phyloP scores from a whole-genome alignment of 2,888 invertebrate genomes.

The Lepidocyrtoides sp. region DNA sequence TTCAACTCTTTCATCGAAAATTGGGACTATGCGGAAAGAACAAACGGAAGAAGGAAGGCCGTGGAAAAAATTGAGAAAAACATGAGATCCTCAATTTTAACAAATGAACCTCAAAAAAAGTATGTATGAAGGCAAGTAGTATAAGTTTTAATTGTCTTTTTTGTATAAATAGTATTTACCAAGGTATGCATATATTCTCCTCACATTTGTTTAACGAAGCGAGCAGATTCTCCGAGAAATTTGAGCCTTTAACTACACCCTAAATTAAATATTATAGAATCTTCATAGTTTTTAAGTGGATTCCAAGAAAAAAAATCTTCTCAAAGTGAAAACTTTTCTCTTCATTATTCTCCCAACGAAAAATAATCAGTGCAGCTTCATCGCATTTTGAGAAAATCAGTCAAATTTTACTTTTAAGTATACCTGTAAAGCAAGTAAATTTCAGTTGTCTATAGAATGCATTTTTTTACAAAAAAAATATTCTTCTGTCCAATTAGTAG shows the following conservation, averaged over 20 bases:
- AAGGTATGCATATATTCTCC: too few species aligned
- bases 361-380: not conserved
- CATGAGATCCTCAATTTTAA: constrained; percentile 7
- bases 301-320: not conserved
- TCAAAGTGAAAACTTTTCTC: not conserved
- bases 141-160: not conserved
- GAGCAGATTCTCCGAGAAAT: constrained; percentile 2
- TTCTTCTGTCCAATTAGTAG: too few species aligned
- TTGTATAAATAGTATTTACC: not conserved
- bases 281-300: constrained; percentile 17
- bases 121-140: not conserved
- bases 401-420: not conserved
- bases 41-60: not conserved
- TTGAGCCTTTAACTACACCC: not conserved
- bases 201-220: not conserved
- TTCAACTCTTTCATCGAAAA: constrained; percentile 11
- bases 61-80: not conserved
- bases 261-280: constrained; percentile 4
- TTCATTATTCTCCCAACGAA: not conserved
- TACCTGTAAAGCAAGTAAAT: not conserved
- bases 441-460: not conserved
- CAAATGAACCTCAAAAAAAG: constrained; percentile 4
- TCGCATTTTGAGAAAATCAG: not conserved
- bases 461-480: not conserved
- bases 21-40: not conserved